Base-by-base conservation (phyloP, 64 coral and sea anemone species). In the Dendronephthya gigantea region DNA sequence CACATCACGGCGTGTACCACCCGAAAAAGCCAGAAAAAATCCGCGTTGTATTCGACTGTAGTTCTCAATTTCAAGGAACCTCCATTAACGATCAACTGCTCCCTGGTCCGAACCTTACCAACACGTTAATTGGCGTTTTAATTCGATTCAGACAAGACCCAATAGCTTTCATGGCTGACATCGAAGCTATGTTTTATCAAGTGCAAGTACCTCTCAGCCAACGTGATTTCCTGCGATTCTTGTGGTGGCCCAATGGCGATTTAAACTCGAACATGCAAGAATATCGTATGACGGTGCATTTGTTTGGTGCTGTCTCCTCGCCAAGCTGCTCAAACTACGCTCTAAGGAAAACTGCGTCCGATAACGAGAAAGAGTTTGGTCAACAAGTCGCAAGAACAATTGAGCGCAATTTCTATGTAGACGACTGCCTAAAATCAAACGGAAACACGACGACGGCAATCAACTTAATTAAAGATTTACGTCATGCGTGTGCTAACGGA, bases 21-120 rank as follows among this genome's bases (percentile, higher is more conserved):
- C n/a, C n/a, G n/a, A n/a, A n/a, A n/a, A n/a, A n/a, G n/a, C n/a
- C n/a, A n/a, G n/a, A n/a, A n/a, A n/a, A n/a, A n/a, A n/a, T n/a
- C n/a, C n/a, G n/a, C n/a, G 65, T 87, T n/a, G 56, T 87, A 12
- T 74, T 74, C 28, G 85, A 87, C 39, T 74, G 62, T 27, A 87
- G 85, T 8, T 55, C 59, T 74, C 65, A 56, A 29, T 58, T 8
- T 49, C 35, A 85, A 51, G 83, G 83, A 28, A 55, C 58, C 17
- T 85, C 83, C n/a, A 45, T 85, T 1, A 85, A 85, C 52, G 83
- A 85, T 50, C 29, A 25, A 2, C 37, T 85, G 28, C 49, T 85
- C 2, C 47, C 49, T 30, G 83, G 49, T 25, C 83, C 49, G n/a
- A 85, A 85, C 29, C 50, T 82, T 82, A 82, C 79, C 7, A 82